Evolutionary conservation across 2,113 vertebrate species (phyloP), one percentile per base, ranked within the genome.

Genomic region (Strigops habroptila): DNA sequence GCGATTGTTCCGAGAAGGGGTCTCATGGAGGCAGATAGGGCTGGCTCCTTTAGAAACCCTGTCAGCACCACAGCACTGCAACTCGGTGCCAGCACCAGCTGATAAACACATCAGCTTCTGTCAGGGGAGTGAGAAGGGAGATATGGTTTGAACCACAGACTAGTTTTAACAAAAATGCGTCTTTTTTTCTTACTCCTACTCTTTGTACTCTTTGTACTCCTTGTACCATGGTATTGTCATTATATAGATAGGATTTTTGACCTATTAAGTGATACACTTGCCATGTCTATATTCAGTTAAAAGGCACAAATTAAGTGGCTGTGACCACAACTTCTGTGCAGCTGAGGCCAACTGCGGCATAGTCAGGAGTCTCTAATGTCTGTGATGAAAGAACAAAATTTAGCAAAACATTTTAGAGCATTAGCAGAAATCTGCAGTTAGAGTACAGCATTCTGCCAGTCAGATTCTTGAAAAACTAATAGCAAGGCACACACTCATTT

Each of bases 41-140:
- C 19, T 1, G 3, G 63, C 71, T 91, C 37, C 69, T 82, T 90
- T 41, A 53, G 52, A 67, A 73, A 49, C 49, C 15, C 52, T 3
- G 9, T 39, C 49, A 39, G 60, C 1, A 1, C 88, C 2, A 1
- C 1, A 1, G 76, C 12, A 3, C 69, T 60, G 60, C 0, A 0
- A 64, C 65, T 48, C 4, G 0, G 2, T 78, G 93, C 83, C 83
- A 91, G 63, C 68, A 25, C 41, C 0, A 1, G n/a, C 90, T 86
- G 90, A 90, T 68, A 93, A 91, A 90, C 85, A 78, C 68, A 25
- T 51, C 59, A 60, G 31, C 70, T 76, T 27, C 77, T 95, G 91
- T 33, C 79, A 77, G 52, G 52, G 23, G 41, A 59, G 67, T 4
- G 7, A 62, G 37, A 44, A 35, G 7, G 10, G 19, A 18, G 30